Conservation (phyloP, 2,888 invertebrate genomes). For the Caenorhabditis japonica region DNA sequence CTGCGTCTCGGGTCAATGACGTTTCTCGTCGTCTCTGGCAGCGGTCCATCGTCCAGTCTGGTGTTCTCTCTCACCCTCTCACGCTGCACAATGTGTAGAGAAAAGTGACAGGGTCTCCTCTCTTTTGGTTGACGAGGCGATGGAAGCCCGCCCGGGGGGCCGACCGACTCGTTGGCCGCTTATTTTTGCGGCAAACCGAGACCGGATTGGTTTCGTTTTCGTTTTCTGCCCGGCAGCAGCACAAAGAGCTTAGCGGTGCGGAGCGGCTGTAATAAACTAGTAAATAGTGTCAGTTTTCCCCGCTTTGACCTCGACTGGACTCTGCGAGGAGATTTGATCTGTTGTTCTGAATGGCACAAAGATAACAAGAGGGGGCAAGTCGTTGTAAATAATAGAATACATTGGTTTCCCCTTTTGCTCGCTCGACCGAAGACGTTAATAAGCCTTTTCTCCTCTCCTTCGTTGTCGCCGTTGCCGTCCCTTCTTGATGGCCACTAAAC, state of each 20-base stretch:
- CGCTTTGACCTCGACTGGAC: too few relatives aligned
- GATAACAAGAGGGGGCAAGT: too few relatives aligned
- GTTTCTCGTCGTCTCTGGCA: conserved; percentile 13
- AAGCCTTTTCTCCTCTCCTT: conserved; percentile 1
- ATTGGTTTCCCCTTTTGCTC: not conserved
- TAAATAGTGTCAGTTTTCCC: too few relatives aligned
- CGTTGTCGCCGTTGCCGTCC: conserved; percentile 1
- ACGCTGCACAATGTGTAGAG: conserved; percentile 11
- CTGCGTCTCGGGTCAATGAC: conserved; percentile 33
- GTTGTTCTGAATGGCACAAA: too few relatives aligned
- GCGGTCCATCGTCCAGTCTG: conserved; percentile 2
- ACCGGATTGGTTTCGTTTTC: not conserved
- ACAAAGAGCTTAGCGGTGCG: too few relatives aligned
- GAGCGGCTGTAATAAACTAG: too few relatives aligned
- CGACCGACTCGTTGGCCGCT: not conserved
- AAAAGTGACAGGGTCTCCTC: conserved; percentile 24
- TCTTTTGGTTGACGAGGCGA: conserved; percentile 9
- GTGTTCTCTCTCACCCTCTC: conserved; percentile 23
- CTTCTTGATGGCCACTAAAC: conserved; percentile 9
- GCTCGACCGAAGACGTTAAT: conserved; percentile 3
- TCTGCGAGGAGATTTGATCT: too few relatives aligned
- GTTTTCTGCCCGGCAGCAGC: too few relatives aligned
- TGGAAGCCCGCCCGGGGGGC: not conserved
- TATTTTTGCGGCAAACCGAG: not conserved
- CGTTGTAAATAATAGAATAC: too few relatives aligned